Evolutionary conservation across 2,797 vertebrate species (phyloP).

Genomic region (Hydrophis major): DNA sequence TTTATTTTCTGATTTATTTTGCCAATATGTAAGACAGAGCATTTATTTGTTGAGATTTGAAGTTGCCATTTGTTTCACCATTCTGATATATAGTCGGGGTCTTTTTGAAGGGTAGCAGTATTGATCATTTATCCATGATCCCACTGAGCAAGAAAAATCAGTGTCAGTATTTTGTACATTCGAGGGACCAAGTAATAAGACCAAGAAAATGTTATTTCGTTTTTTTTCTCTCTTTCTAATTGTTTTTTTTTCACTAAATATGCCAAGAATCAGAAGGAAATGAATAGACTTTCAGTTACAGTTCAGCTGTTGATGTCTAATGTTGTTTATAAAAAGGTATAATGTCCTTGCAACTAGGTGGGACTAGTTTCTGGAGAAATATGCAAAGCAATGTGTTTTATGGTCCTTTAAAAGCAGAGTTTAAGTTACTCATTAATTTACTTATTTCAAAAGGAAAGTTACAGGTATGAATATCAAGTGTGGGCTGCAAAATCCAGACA

Average conservation of each 20-base stretch:
- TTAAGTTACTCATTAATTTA: background rate
- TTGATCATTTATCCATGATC: background rate
- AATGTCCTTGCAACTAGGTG: background rate
- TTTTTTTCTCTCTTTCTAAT: background rate
- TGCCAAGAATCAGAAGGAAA: background rate
- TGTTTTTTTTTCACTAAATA: background rate
- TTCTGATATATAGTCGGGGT: too few species aligned
- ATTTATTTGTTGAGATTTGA: too few species aligned
- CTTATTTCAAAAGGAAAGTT: background rate
- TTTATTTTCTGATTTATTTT: too few species aligned
- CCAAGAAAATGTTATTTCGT: background rate
- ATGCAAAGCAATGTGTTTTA: background rate
- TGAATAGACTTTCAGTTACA: background rate
- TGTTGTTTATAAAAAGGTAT: background rate
- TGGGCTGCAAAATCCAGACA: background rate
- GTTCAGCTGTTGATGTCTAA: background rate
- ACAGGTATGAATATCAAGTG: background rate
- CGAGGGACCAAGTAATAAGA: background rate
- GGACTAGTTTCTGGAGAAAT: background rate
- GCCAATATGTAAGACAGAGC: too few species aligned
- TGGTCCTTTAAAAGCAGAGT: background rate
- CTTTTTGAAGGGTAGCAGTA: too few species aligned
- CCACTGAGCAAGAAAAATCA: background rate
- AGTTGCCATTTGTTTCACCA: too few species aligned
- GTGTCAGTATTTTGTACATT: background rate